Conservation (phyloP, 1,140 invertebrate genomes). For the Zaprionus gabonicus region DNA sequence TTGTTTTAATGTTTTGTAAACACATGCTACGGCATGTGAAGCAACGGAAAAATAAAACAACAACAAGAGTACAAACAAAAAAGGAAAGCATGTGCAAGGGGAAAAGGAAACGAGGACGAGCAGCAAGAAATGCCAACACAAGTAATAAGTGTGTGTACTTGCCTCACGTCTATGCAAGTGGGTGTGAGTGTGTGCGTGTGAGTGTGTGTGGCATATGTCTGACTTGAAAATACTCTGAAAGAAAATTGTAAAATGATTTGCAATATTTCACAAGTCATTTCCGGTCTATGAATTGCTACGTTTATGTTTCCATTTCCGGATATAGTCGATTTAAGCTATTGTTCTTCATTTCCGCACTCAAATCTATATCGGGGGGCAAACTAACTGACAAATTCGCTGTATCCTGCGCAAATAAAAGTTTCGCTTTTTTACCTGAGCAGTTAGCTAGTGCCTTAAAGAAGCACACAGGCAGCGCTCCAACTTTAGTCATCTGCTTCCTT, state of each 20-base stretch:
- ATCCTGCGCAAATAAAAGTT: not conserved
- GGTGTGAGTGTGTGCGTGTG: not conserved
- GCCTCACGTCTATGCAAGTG: not conserved
- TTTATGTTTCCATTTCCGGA: not conserved
- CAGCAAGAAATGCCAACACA: slow-evolving; percentile 15
- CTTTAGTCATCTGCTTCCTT: slow-evolving; percentile 1
- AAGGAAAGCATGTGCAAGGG: not conserved
- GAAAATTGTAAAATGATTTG: not conserved
- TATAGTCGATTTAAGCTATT: not conserved
- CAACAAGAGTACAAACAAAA: slow-evolving; percentile 35
- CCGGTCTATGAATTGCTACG: not conserved
- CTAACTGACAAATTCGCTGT: not conserved
- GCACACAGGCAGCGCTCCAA: not conserved
- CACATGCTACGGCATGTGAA: slow-evolving; percentile 69
- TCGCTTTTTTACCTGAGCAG: slow-evolving; percentile 9
- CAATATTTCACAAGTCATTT: slow-evolving; percentile 1
- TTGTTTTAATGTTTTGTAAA: slow-evolving; percentile 72
- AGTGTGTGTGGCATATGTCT: not conserved
- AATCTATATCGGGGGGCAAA: not conserved
- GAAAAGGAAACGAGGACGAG: slow-evolving; percentile 32
- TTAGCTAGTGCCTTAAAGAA: not conserved
- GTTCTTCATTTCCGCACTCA: not conserved
- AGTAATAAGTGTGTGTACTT: slow-evolving; percentile 23
- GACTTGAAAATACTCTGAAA: not conserved
- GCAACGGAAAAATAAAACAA: slow-evolving; percentile 60